Base-by-base conservation (phyloP, 2,888 invertebrate genomes). In the Spilosoma lubricipeda region DNA sequence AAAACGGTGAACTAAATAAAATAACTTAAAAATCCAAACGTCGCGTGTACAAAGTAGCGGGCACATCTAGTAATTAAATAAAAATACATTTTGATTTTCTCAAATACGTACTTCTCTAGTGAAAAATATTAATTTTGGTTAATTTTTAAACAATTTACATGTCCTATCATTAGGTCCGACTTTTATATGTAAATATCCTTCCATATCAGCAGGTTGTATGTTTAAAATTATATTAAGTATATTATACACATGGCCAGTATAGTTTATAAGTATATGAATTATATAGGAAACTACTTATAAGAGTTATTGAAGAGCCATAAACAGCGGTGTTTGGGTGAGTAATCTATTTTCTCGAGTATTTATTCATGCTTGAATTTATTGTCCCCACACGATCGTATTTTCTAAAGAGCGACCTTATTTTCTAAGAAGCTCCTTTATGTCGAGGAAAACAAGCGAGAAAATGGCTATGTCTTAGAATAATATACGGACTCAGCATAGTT, bases 351-450 rank as follows among this genome's bases (percentile, higher is more conserved):
- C 85, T 82, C 77, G 86, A 89, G 88, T 90, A 89, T 91, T 89
- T 90, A 91, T 90, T 90, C 90, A 90, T 88, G 88, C 86, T 86
- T 87, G 90, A 89, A 91, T 91, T 91, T 90, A 91, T 91, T 90
- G 88, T 90, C 89, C 85, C 89, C 75, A 77, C 84, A 89, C 89
- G 89, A 88, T 86, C 89, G 90, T 91, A 91, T 90, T 90, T 90
- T 89, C 86, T 88, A 88, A 90, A 90, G 84, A 84, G 86, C 85
- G 83, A 86, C 88, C 88, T 88, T 90, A 90, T 91, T 90, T 88
- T 88, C 89, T 85, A 83, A 88, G 87, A 88, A 90, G 88, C 88
- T 87, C 86, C 85, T 90, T 90, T 90, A 88, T 88, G 87, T 86
- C 85, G 79, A 82, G 84, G 84, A 84, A 87, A 87, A 88, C 86